Base-by-base conservation (phyloP, 2,888 invertebrate species). In the Clostera curtula region DNA sequence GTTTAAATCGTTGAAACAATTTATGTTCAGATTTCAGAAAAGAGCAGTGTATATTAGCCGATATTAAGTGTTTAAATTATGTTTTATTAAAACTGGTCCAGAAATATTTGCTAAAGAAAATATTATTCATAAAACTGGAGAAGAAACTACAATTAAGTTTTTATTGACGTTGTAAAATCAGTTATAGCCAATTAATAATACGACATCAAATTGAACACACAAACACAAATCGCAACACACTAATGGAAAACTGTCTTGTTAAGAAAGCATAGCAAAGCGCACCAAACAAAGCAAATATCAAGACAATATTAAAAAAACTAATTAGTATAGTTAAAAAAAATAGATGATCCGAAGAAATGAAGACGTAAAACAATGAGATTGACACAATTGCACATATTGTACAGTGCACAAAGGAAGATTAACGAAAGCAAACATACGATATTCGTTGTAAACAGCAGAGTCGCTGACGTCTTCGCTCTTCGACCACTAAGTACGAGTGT, bases 151-250 rank as follows among this genome's bases (percentile, higher is more conserved):
- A n/a, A n/a, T n/a, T n/a, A n/a, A n/a, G n/a, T n/a, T n/a, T n/a
- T n/a, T n/a, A n/a, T n/a, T n/a, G n/a, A n/a, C n/a, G n/a, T n/a
- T n/a, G n/a, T n/a, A n/a, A n/a, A n/a, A n/a, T n/a, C n/a, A n/a
- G n/a, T 13, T 5, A 9, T 13, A 23, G 5, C n/a, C 13, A 9
- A 14, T 2, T 13, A 6, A 19, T 14, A 12, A 12, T 33, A 47
- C 40, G 41, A 48, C 45, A 50, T 52, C 31, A 47, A 63, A 40
- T 56, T 47, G 52, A 62, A 75, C 79, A 82, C 77, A 83, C 82
- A 82, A 83, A 83, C 83, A 82, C 83, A 75, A 71, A 80, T 82
- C 83, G 79, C 79, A 64, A 68, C 69, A 73, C 64, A 49, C 58
- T 54, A 62, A 68, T 61, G 73, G 69, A 59, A 43, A 43, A 49